Evolutionary conservation across 2,113 vertebrate genomes (phyloP).

Genomic region (Pterocles gutturalis): DNA sequence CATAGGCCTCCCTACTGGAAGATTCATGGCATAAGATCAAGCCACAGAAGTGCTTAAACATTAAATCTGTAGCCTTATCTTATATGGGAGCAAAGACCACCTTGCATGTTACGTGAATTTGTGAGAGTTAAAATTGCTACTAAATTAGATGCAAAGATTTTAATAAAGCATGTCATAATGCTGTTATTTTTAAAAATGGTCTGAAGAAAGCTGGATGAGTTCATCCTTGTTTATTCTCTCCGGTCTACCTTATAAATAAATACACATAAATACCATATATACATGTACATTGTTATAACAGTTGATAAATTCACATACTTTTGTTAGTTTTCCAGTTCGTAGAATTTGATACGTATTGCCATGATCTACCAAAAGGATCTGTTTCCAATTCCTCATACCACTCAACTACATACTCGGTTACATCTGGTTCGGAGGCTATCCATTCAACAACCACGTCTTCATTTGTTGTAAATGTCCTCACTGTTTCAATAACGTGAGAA

Average conservation of each 20-base stretch:
- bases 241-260: neutral
- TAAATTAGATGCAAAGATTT: neutral
- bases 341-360: slow-evolving; percentile 68
- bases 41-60: neutral
- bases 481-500: slow-evolving; percentile 5
- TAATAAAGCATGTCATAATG: neutral
- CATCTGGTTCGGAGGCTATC: neutral
- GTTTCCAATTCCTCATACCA: slow-evolving; percentile 68
- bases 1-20: neutral
- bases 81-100: neutral
- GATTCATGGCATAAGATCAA: neutral
- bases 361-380: slow-evolving; percentile 34
- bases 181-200: neutral
- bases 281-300: neutral
- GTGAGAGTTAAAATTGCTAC: neutral
- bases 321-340: slow-evolving; percentile 63
- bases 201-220: neutral
- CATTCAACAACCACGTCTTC: slow-evolving; percentile 72
- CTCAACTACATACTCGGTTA: slow-evolving; percentile 70
- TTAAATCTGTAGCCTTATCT: neutral
- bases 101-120: neutral
- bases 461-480: neutral
- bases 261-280: neutral
- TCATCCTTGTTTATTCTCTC: neutral
- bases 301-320: slow-evolving; percentile 63